A percentile compares a stretch with the other conserved stretches of the same genome.
Evolutionary conservation across 2,888 invertebrate genomes (phyloP).

Genomic region (Oeneis ivallda): DNA sequence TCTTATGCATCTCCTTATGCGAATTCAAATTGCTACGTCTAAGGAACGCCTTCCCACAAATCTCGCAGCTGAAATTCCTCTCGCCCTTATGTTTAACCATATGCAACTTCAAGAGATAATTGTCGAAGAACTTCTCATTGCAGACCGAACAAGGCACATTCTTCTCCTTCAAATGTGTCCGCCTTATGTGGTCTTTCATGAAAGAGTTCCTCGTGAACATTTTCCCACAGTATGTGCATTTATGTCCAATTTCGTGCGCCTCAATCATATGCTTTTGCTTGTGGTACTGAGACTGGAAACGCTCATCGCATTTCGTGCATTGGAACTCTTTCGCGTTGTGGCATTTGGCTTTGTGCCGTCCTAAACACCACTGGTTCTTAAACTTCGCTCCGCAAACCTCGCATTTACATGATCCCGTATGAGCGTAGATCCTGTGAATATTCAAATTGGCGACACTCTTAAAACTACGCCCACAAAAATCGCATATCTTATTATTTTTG

Average conservation of each 20-base stretch:
- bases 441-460: constrained; percentile 62
- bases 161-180: constrained; percentile 74
- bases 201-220: constrained; percentile 75
- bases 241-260: constrained; percentile 70
- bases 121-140: constrained; percentile 70
- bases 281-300: constrained; percentile 77
- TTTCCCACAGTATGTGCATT: constrained; percentile 64
- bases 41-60: constrained; percentile 81
- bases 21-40: constrained; percentile 82
- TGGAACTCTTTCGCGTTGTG: constrained; percentile 70
- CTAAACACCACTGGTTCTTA: constrained; percentile 66
- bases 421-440: constrained; percentile 64
- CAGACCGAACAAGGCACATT: constrained; percentile 70
- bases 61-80: constrained; percentile 77
- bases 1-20: constrained; percentile 79
- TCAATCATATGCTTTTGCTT: constrained; percentile 78
- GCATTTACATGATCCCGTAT: constrained; percentile 64
- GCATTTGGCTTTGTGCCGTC: constrained; percentile 64
- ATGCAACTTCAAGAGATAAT: constrained; percentile 67
- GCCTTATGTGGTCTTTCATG: constrained; percentile 69
- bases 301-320: constrained; percentile 67
- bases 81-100: constrained; percentile 80
- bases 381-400: constrained; percentile 62
- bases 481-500: constrained; percentile 69
- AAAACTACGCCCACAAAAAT: constrained; percentile 68